Evolutionary conservation across 2,888 invertebrate genomes (phyloP).

Genomic region (Panopea generosa): DNA sequence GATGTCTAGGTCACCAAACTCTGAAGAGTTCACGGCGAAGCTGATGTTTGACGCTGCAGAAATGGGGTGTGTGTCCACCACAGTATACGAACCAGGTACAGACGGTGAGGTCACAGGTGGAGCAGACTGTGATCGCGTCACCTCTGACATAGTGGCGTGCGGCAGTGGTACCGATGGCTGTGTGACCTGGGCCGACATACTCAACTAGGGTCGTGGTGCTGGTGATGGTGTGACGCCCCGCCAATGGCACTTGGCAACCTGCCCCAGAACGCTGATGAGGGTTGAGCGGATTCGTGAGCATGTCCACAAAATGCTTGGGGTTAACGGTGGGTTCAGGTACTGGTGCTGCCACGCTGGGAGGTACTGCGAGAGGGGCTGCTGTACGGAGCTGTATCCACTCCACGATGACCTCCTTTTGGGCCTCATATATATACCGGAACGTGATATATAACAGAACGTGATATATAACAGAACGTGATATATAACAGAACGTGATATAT

Average conservation of each 20-base stretch:
- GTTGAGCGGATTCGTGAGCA: slow-evolving; percentile 14
- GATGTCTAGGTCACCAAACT: slow-evolving; percentile 14
- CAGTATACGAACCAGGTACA: slow-evolving; percentile 19
- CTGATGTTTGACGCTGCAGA: slow-evolving; percentile 10
- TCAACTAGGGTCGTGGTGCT: slow-evolving; percentile 2
- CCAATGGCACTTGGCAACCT: slow-evolving; percentile 5
- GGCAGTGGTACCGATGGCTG: slow-evolving; percentile 21
- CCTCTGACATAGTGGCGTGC: slow-evolving; percentile 17
- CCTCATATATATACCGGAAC: too few species aligned
- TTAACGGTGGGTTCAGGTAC: too few species aligned
- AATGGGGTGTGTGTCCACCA: slow-evolving; percentile 14
- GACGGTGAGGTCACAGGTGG: slow-evolving; percentile 20
- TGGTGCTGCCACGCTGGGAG: slow-evolving; percentile 13
- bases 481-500: too few species aligned
- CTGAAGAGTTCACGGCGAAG: slow-evolving; percentile 8
- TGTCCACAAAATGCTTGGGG: slow-evolving; percentile 18
- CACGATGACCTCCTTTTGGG: too few species aligned
- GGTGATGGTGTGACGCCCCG: slow-evolving; percentile 4
- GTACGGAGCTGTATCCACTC: too few species aligned
- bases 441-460: too few species aligned
- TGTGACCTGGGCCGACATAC: slow-evolving; percentile 11
- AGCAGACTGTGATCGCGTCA: slow-evolving; percentile 8
- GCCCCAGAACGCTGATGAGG: slow-evolving; percentile 11
- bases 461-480: too few species aligned
- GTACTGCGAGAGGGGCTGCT: slow-evolving; percentile 17